These are phyloP conservation scores for Coilia nasus DNA, from an alignment of 2,797 vertebrate genomes.

Conservation along the genomic window DNA sequence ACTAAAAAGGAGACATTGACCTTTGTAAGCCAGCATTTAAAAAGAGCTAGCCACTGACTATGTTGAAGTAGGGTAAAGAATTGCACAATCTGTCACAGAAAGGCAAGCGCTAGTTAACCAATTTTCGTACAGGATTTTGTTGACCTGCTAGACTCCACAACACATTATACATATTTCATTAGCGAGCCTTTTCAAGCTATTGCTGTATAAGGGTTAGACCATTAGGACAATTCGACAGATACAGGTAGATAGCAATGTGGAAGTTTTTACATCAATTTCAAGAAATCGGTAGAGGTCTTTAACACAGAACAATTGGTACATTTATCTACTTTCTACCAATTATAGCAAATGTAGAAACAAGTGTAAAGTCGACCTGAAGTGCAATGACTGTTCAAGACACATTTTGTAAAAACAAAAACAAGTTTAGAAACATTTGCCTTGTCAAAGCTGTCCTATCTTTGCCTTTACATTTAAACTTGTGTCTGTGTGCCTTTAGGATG, in stretches of 20 bases:
- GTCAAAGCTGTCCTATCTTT: not conserved
- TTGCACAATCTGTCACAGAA: conserved; percentile 7
- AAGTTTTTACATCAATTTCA: not conserved
- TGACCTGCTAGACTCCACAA: not conserved
- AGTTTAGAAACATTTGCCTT: not conserved
- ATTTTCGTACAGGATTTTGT: not conserved
- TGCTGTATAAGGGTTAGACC: not conserved
- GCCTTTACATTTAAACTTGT: not conserved
- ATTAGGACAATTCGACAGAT: not conserved
- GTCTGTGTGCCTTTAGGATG: not conserved
- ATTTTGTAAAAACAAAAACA: not conserved
- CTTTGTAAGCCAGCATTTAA: not conserved
- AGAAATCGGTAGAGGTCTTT: not conserved
- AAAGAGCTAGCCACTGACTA: not conserved
- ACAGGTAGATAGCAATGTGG: not conserved
- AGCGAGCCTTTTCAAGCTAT: no score
- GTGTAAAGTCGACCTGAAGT: no score
- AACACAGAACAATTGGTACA: not conserved
- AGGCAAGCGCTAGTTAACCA: not conserved
- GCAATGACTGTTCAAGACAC: no score
- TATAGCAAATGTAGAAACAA: not conserved
- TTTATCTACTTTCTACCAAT: no score
- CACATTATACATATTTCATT: not conserved
- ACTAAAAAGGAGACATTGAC: not conserved
- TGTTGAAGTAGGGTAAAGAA: not conserved